Evolutionary conservation across 2,888 invertebrate species (phyloP), one percentile per base, ranked within the genome.

Genomic region (Callosobruchus maculatus): DNA sequence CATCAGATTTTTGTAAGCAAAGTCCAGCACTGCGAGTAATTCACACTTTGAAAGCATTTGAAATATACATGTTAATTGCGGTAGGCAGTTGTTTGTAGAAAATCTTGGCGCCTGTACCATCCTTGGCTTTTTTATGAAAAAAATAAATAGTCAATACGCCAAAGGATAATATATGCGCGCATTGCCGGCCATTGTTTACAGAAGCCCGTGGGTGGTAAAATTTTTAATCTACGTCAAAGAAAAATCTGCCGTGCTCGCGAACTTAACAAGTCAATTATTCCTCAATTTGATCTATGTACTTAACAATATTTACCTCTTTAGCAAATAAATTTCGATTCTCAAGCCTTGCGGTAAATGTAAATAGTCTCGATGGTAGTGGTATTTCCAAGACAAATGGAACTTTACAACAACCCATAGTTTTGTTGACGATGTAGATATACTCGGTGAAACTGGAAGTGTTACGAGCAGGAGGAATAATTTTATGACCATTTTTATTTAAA

Each of bases 31-130:
- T 13, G 9, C 30, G 30, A 18, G 7, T 18, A 49, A 49, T 49
- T 49, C 49, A 49, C 49, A 49, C 49, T 49, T 49, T 18, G 9
- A 49, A 49, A 49, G 13, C 49, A 49, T 49, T 49, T 49, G 49
- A 49, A 49, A 49, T 49, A 49, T 18, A 49, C 49, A 49, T 49
- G 49, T 49, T 49, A 49, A 49, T 49, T 49, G 49, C 49, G 18
- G 49, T 49, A 49, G 9, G 49, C 49, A 49, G 49, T 49, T 77
- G 76, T 77, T 76, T 76, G 75, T 72, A 69, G 67, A 73, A 74
- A 70, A 71, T 74, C 75, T 77, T 77, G 77, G 76, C 77, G 77
- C 76, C 77, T 73, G 22, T 69, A 71, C 26, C 70, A 76, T 75
- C 77, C 75, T 76, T 77, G 77, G 74, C 70, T 22, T 26, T 70